phyloP scores from a whole-genome alignment of 2,113 vertebrate species.

The Nestor notabilis region DNA sequence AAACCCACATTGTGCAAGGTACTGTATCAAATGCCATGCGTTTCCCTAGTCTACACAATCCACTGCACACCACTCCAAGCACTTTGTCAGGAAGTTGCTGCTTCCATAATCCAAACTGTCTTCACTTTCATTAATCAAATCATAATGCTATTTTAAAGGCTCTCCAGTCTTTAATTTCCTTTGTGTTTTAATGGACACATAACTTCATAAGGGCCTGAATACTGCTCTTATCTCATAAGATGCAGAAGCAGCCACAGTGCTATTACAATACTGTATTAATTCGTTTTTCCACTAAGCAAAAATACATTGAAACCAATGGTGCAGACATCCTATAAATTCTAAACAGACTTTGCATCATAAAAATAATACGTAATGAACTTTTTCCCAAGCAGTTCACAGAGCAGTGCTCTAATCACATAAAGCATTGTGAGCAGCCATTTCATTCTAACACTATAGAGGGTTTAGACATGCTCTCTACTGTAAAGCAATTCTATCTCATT shows the following conservation, averaged over 20 bases:
- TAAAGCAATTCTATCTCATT: neutral
- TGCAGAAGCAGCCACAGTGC: neutral
- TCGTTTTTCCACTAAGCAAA: neutral
- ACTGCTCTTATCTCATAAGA: neutral
- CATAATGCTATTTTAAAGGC: neutral
- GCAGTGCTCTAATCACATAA: neutral
- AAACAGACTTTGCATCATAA: neutral
- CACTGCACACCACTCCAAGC: neutral
- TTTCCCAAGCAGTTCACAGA: neutral
- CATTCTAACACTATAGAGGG: neutral
- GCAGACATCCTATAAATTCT: neutral
- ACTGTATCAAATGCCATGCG: neutral
- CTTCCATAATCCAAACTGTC: neutral
- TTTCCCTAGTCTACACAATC: neutral
- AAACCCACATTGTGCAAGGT: neutral
- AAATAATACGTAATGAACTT: neutral
- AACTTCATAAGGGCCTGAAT: neutral
- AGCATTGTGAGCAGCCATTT: neutral
- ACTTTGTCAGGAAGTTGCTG: neutral
- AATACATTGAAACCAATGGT: neutral
- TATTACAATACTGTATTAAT: neutral
- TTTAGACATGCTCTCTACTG: neutral
- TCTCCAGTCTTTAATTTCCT: neutral
- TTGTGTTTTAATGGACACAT: neutral
- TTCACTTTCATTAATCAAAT: neutral